Base-by-base conservation (phyloP, 2,113 vertebrate genomes). In the Perca fluviatilis region DNA sequence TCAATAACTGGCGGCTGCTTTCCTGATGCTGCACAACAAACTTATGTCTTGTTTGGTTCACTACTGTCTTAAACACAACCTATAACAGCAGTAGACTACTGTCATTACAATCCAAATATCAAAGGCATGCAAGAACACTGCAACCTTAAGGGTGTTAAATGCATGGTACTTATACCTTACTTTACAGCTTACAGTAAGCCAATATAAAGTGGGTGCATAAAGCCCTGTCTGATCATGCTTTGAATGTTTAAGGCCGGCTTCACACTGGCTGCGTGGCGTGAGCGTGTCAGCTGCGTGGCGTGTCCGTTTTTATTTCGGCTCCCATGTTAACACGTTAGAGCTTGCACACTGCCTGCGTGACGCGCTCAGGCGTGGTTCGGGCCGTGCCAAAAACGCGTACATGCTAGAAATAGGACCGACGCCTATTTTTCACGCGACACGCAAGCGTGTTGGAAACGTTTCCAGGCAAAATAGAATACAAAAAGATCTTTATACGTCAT, bases 101-200 rank as follows among this genome's bases (percentile, higher is more conserved):
- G n/a, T 43, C 10, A 40, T 40, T 40, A 66, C 36, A 72, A 75
- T 62, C 23, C 33, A 36, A 53, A 75, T 23, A 46, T 49, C 25
- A 40, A 30, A 36, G 30, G 62, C 49, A 53, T 66, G 33, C 25
- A 40, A 50, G 33, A 57, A 33, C 50, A 83, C 30, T 27, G 57
- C 75, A 65, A 43, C 78, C 67, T 68, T 51, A 60, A n/a, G 36
- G 46, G 74, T 84, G 61, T 62, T 71, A 78, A 79, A 64, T 77
- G 69, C 49, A 85, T 74, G 69, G 70, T 69, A n/a, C 21, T 60
- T 64, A 74, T 49, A 49, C 54, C 46, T 54, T 57, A n/a, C 21
- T 89, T 84, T 78, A 84, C 71, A 68, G 46, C 49, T 36, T 53
- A 73, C 33, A 49, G 77, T 82, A 75, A 80, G 78, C 53, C 19